Evolutionary conservation across 37 sponge, comb jelly and placozoan genomes (phyloP).

Genomic region (Aplysina aerophoba): DNA sequence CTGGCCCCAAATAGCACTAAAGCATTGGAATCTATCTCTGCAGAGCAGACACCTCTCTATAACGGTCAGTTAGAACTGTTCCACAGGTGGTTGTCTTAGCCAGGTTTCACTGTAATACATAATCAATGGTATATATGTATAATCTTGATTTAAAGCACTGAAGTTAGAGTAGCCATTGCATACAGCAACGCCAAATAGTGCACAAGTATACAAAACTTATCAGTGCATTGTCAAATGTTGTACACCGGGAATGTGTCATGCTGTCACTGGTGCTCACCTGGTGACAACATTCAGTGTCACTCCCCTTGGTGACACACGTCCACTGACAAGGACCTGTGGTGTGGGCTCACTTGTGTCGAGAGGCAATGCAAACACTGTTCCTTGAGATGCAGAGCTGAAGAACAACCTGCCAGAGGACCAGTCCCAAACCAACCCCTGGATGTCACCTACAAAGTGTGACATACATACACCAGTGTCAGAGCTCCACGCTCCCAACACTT

Average conservation of each 20-base stretch:
- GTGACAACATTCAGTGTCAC: background rate
- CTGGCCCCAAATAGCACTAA: no score
- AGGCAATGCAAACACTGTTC: background rate
- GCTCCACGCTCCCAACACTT: no score
- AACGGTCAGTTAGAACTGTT: no score
- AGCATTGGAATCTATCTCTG: no score
- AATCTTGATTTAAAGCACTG: no score
- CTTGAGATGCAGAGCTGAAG: background rate
- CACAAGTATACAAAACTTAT: background rate
- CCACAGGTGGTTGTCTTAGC: no score
- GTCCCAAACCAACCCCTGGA: constrained; percentile 2
- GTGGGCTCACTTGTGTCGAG: background rate
- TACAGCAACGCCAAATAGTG: no score
- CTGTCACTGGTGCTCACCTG: background rate
- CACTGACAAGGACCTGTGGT: background rate
- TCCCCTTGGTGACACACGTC: background rate
- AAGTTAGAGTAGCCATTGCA: no score
- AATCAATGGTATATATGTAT: no score
- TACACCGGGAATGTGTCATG: no score
- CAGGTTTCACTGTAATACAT: no score
- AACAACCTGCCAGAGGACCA: background rate
- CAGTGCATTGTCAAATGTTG: background rate
- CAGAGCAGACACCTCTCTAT: no score
- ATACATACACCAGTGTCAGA: background rate
- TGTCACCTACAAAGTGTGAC: background rate